Evolutionary conservation across 2,797 vertebrate genomes (phyloP).

Genomic region (Loriculus beryllinus): DNA sequence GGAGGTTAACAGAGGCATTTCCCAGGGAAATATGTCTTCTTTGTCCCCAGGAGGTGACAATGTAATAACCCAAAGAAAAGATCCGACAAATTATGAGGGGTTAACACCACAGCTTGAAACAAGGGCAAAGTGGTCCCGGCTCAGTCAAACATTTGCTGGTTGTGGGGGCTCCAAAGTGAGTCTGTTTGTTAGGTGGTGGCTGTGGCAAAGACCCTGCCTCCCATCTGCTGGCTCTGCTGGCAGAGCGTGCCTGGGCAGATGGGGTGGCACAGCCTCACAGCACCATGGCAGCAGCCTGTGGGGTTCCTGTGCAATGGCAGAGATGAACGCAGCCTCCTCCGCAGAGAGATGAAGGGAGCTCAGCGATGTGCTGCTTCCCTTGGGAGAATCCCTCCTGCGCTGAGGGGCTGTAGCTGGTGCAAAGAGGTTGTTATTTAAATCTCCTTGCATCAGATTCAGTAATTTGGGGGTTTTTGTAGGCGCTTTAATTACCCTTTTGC

Average conservation of each 20-base stretch:
- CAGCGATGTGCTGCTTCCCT: background rate
- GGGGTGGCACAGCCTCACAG: conserved; percentile 9
- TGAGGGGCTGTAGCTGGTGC: background rate
- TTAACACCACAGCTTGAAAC: background rate
- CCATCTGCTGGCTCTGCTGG: conserved; percentile 19
- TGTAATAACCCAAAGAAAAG: background rate
- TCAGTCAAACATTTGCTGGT: background rate
- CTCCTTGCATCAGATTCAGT: background rate
- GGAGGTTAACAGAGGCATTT: background rate
- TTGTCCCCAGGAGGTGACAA: background rate
- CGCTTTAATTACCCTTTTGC: background rate
- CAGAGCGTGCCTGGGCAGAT: background rate
- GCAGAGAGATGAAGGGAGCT: background rate
- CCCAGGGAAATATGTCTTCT: background rate
- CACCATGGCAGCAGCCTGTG: background rate
- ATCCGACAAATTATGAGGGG: background rate
- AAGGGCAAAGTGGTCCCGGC: background rate
- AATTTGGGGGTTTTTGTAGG: background rate
- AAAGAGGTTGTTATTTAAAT: conserved; percentile 27
- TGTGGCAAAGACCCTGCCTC: background rate
- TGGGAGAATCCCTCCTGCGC: background rate
- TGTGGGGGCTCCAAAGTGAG: background rate
- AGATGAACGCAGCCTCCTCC: background rate
- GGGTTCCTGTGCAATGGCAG: background rate
- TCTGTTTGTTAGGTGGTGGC: background rate